phyloP scores from a whole-genome alignment of 37 sponge, comb jelly and placozoan species.

The Petrosia ficiformis region DNA sequence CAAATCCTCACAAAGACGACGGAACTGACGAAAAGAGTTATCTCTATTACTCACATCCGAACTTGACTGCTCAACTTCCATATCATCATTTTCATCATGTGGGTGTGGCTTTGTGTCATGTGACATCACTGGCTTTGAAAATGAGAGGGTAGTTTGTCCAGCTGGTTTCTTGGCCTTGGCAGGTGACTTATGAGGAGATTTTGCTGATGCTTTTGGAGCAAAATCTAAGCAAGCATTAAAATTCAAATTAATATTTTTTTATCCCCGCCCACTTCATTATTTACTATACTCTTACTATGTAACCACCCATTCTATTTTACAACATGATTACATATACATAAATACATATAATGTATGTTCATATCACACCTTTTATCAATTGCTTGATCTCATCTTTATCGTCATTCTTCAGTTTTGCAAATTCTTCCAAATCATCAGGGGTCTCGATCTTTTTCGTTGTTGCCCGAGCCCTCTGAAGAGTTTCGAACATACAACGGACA shows the following conservation, averaged over 20 bases:
- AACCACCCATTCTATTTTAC: not conserved
- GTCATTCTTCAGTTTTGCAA: constrained; percentile 66
- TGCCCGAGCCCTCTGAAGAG: constrained; percentile 84
- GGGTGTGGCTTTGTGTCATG: constrained; percentile 1
- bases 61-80: not conserved
- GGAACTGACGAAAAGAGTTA: constrained; percentile 59
- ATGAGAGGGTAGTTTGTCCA: constrained; percentile 1
- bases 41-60: constrained; percentile 6
- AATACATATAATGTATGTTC: not conserved
- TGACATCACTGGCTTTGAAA: constrained; percentile 4
- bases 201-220: constrained; percentile 23
- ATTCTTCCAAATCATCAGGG: constrained; percentile 91
- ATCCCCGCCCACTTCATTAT: too few relatives aligned
- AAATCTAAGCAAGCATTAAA: constrained; percentile 11
- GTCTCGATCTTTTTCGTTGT: constrained; percentile 93
- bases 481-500: constrained; percentile 85
- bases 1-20: constrained; percentile 60
- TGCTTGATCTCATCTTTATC: constrained; percentile 84
- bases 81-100: not conserved
- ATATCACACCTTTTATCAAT: constrained; percentile 54
- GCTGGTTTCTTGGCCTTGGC: not conserved
- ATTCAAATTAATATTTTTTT: not conserved
- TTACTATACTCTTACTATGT: not conserved
- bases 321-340: not conserved
- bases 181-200: not conserved